These are phyloP conservation scores for Dinoponera quadriceps DNA, from an alignment of 1,140 invertebrate genomes.

Conservation along the genomic window DNA sequence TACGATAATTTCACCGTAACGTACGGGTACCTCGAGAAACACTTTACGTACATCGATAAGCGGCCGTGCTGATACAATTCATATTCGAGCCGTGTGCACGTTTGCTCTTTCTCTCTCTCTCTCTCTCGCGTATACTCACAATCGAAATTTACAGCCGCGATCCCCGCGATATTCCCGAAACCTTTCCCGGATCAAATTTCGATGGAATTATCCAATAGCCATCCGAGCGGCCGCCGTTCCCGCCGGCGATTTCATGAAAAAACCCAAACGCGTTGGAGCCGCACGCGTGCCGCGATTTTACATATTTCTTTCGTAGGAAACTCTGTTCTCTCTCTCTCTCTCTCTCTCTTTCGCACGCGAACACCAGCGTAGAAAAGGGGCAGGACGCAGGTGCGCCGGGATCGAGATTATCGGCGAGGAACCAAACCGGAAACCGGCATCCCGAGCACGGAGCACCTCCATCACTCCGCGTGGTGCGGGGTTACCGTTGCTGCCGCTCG, in stretches of 20 bases:
- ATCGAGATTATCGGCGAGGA: slow-evolving; percentile 81
- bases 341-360: not conserved
- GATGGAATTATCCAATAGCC: slow-evolving; percentile 51
- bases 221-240: slow-evolving; percentile 11
- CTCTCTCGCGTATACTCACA: slow-evolving; percentile 10
- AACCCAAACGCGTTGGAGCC: slow-evolving; percentile 26
- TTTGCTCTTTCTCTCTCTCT: too few species aligned
- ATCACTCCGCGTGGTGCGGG: slow-evolving; percentile 74
- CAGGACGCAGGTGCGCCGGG: slow-evolving; percentile 75
- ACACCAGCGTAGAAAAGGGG: slow-evolving; percentile 13
- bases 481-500: slow-evolving; percentile 69
- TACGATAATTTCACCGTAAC: slow-evolving; percentile 5
- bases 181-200: slow-evolving; percentile 57
- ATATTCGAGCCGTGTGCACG: slow-evolving; percentile 37
- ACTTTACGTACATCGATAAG: slow-evolving; percentile 28
- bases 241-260: slow-evolving; percentile 58
- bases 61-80: slow-evolving; percentile 21
- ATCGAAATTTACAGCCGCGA: slow-evolving; percentile 32
- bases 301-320: slow-evolving; percentile 63
- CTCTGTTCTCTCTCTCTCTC: slow-evolving; percentile 36
- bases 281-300: slow-evolving; percentile 66
- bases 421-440: slow-evolving; percentile 79
- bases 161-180: slow-evolving; percentile 40
- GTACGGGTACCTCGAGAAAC: not conserved
- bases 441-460: slow-evolving; percentile 78